Percentiles rank a stretch among this genome's conserved stretches.
Conservation (phyloP, 2,888 invertebrate species). For the Petrophora chlorosata region DNA sequence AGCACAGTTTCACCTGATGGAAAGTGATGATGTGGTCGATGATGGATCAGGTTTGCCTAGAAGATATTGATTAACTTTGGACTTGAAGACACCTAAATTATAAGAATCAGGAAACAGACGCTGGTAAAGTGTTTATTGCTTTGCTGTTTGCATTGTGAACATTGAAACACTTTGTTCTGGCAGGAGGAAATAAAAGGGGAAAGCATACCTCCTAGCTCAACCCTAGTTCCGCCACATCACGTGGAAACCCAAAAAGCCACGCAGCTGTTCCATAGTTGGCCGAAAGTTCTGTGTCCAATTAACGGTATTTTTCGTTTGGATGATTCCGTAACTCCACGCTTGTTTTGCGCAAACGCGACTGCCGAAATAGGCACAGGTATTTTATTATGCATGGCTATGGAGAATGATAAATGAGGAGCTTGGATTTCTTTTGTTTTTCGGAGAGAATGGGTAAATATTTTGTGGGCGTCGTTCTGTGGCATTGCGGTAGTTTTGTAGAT, state of each 20-base stretch:
- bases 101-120: too few relatives aligned
- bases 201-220: not conserved
- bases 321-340: conserved; percentile 7
- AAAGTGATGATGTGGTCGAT: too few relatives aligned
- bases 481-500: not conserved
- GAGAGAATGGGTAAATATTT: not conserved
- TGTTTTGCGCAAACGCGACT: conserved; percentile 5
- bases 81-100: too few relatives aligned
- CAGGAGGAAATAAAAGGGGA: too few relatives aligned
- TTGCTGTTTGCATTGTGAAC: too few relatives aligned
- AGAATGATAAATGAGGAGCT: not conserved
- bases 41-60: too few relatives aligned
- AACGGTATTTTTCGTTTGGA: conserved; percentile 20
- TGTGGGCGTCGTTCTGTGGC: too few relatives aligned
- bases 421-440: not conserved
- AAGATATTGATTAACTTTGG: too few relatives aligned
- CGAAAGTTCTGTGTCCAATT: conserved; percentile 18
- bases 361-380: not conserved
- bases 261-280: conserved; percentile 14
- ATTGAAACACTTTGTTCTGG: too few relatives aligned
- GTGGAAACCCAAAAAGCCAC: conserved; percentile 7
- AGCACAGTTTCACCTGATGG: too few relatives aligned
- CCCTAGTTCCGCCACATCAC: conserved; percentile 1
- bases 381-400: conserved; percentile 2
- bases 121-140: too few relatives aligned